Base-by-base conservation (phyloP, 2,888 invertebrate species). In the Pristionchus mayeri region DNA sequence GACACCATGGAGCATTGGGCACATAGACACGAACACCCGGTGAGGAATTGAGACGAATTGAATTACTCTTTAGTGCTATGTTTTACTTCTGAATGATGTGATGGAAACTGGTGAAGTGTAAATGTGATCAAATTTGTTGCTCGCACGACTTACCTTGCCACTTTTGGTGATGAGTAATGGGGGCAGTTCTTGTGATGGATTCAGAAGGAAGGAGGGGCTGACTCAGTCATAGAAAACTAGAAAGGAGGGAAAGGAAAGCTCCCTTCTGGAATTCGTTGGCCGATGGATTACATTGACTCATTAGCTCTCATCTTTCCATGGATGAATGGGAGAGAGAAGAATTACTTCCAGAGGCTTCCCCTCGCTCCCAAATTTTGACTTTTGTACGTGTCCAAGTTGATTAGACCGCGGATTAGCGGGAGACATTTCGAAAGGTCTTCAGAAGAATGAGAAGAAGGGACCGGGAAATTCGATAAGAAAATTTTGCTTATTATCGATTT, bases 11-110 rank as follows among this genome's bases (percentile, higher is more conserved):
- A 90, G 21, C 92, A 92, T 85, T 88, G 87, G 87, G 88, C 87
- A 40, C 90, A 91, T 86, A 86, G 90, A 40, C 92, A 92, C 79
- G 92, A 92, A 83, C 91, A 91, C 88, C 92, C 91, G 60, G 90
- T 89, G 30, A 27, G 75, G 21, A 6, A 6, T 24, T 48, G 7
- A 27, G 54, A 18, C n/a, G 9, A 4, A 21, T 21, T 54, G 11
- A 21, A 21, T 44, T 24, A 1, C 0, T 34, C 34, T 4, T 63
- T 63, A 34, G 34, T 63, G 27, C 63, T 30, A 34, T 63, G 34
- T 63, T 63, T 34, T 13, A 34, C 9, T 60, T 44, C 44, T 4
- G 3, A 63, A 6, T 34, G 34, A 63, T 63, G 63, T 60, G 13
- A 18, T 21, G 30, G 34, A 21, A 60, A 60, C 30, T 63, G 63